Base-by-base conservation (phyloP, 2,113 vertebrate species). In the Lepus americanus region DNA sequence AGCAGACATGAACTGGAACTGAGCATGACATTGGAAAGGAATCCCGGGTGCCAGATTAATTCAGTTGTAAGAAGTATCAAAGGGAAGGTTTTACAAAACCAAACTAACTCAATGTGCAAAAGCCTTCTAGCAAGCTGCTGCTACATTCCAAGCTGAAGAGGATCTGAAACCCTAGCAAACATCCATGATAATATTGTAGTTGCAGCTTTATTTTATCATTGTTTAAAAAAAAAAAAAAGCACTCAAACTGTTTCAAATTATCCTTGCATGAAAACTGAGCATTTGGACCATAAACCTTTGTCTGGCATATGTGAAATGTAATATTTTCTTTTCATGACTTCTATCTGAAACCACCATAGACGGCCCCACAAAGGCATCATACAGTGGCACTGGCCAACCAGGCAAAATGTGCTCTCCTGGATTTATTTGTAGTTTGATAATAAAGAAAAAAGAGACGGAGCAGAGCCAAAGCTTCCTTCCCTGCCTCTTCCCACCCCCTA, bases 371-470 rank as follows among this genome's bases (percentile, higher is more conserved):
- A 55, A 92, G 39, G 92, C 73, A 49, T 4, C 7, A 0, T 59
- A 51, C 0, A 23, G 16, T 7, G 14, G 0, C 2, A 81, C 19
- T 4, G 59, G 33, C 33, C 63, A 88, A 55, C 16, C 17, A 29
- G 70, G 69, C 29, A 29, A 67, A 84, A 36, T 1, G 0, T 9
- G 23, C 8, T 63, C 59, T 87, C 84, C 74, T 31, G 13, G 53
- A 51, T 79, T 67, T 44, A 82, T 66, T 55, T 85, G n/a, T 6
- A 83, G 82, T 87, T 93, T 67, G 69, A 81, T 83, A 25, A 82
- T 86, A 90, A 90, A 80, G 88, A 88, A 95, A 96, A 92, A 63
- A 86, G 73, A 93, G 86, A 89, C 69, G 0, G 87, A 94, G 76
- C 55, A 39, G 55, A 59, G 13, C 55, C 79, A 19, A 77, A 49